Percentiles rank a stretch among this genome's conserved stretches.
phyloP scores from a whole-genome alignment of 2,797 vertebrate species.

The Sebastes diaconus region DNA sequence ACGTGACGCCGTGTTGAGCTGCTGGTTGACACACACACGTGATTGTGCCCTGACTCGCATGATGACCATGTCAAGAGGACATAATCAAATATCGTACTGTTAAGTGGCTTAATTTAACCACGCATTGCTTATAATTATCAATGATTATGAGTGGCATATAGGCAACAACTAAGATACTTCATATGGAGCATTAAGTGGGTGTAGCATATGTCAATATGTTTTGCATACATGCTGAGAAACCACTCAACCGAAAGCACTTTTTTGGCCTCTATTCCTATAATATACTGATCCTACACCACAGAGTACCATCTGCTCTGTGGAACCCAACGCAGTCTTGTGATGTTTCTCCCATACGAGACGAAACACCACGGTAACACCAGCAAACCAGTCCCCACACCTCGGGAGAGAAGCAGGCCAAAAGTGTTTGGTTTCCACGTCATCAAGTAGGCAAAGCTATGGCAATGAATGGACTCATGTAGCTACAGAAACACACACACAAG shows the following conservation, averaged over 20 bases:
- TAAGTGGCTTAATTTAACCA: not conserved
- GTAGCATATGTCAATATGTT: constrained; percentile 36
- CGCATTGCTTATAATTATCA: not conserved
- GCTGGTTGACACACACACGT: constrained; percentile 33
- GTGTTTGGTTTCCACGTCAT: constrained; percentile 40
- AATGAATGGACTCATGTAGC: not conserved
- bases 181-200: constrained; percentile 2
- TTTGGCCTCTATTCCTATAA: constrained; percentile 47
- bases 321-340: constrained; percentile 18
- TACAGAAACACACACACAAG: not conserved
- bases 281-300: constrained; percentile 45
- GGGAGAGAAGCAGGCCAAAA: constrained; percentile 13
- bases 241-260: constrained; percentile 34
- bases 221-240: constrained; percentile 44
- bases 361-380: constrained; percentile 24
- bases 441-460: not conserved
- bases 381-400: constrained; percentile 5
- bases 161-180: not conserved
- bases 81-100: not conserved
- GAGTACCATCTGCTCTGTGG: constrained; percentile 64
- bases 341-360: constrained; percentile 23
- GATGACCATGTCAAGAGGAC: constrained; percentile 2
- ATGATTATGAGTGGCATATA: not conserved
- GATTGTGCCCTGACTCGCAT: constrained; percentile 17
- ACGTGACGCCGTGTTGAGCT: constrained; percentile 24